phyloP scores from a whole-genome alignment of 2,888 invertebrate species.

The Nycteola revayana region DNA sequence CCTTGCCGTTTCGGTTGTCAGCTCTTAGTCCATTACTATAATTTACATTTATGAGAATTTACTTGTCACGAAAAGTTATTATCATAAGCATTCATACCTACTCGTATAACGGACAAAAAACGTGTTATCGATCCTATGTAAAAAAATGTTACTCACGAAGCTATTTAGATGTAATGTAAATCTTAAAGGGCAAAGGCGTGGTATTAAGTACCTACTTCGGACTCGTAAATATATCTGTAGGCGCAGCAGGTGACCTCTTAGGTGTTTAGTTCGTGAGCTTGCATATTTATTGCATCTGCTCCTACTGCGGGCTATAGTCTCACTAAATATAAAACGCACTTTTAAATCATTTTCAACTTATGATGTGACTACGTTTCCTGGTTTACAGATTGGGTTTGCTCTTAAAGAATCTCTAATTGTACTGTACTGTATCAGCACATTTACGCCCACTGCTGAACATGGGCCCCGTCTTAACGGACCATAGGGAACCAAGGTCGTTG shows the following conservation, averaged over 20 bases:
- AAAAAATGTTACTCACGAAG: slow-evolving; percentile 53
- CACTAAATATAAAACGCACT: slow-evolving; percentile 32
- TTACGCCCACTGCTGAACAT: too few species aligned
- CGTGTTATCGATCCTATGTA: slow-evolving; percentile 28
- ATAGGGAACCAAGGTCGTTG: too few species aligned
- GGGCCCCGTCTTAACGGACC: too few species aligned
- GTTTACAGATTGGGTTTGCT: slow-evolving; percentile 22
- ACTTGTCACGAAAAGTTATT: too few species aligned
- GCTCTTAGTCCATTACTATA: too few species aligned
- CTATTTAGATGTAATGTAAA: slow-evolving; percentile 67
- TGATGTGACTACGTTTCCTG: slow-evolving; percentile 27
- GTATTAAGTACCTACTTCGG: slow-evolving; percentile 49
- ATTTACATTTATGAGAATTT: too few species aligned
- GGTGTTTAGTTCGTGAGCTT: slow-evolving; percentile 67
- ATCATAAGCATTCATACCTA: too few species aligned
- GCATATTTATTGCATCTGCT: slow-evolving; percentile 62
- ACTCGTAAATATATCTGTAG: slow-evolving; percentile 70
- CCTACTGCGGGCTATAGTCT: slow-evolving; percentile 38
- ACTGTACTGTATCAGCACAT: too few species aligned
- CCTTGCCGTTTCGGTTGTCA: too few species aligned
- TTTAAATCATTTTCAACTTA: slow-evolving; percentile 40
- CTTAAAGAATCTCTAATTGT: too few species aligned
- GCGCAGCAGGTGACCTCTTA: slow-evolving; percentile 75
- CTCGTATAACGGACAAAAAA: slow-evolving; percentile 16
- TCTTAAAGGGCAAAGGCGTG: slow-evolving; percentile 74